These are phyloP conservation scores for Spodoptera litura DNA, from an alignment of 1,140 invertebrate species.

Conservation along the genomic window DNA sequence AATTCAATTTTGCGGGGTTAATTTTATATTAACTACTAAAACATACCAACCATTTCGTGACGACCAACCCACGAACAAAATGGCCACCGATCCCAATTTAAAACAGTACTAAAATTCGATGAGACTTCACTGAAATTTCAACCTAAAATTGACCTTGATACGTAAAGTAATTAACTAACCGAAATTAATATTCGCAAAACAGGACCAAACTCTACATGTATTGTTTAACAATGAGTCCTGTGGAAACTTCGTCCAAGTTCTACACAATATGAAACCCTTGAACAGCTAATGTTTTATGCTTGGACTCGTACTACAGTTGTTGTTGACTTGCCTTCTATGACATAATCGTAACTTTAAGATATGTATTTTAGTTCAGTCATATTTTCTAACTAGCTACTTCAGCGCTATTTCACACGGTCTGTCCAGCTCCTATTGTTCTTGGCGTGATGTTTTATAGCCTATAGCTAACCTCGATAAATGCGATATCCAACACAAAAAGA, in stretches of 20 bases:
- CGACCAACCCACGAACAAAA: neutral
- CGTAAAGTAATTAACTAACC: neutral
- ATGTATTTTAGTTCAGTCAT: neutral
- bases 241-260: neutral
- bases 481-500: too few relatives aligned
- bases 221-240: slow-evolving; percentile 21
- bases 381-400: too few relatives aligned
- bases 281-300: slow-evolving; percentile 19
- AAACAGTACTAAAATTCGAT: neutral
- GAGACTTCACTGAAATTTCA: neutral
- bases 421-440: too few relatives aligned
- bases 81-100: neutral
- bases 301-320: neutral
- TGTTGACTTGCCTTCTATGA: slow-evolving; percentile 5
- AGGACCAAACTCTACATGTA: slow-evolving; percentile 1
- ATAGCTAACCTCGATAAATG: too few relatives aligned
- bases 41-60: too few relatives aligned
- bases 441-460: too few relatives aligned
- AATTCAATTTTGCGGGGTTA: too few relatives aligned
- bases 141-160: neutral
- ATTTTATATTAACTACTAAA: too few relatives aligned
- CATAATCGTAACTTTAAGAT: neutral
- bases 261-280: slow-evolving; percentile 1
- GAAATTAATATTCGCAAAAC: slow-evolving; percentile 23
- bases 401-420: too few relatives aligned